Base-by-base conservation (phyloP, 35 echinoderm and acorn worm genomes). In the Heliocidaris tuberculata region DNA sequence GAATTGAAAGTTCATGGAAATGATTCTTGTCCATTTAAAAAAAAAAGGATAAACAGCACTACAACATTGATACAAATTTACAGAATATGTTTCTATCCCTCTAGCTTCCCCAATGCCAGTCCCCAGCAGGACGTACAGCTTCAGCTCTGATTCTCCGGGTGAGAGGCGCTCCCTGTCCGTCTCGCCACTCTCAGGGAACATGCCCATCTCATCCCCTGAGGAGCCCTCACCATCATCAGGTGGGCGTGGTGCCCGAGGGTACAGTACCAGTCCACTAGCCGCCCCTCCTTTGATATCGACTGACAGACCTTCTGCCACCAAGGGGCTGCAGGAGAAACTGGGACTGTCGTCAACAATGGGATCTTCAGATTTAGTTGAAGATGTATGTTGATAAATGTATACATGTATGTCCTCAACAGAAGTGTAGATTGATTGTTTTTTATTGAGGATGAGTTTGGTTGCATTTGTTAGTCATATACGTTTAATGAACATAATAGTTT, bases 141-240 rank as follows among this genome's bases (percentile, higher is more conserved):
- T 94, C 65, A 93, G 93, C 59, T 97, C 98, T 30, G 96, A 97
- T 49, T 99, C 98, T 9, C 98, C 98, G 1, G 96, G 95, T 13
- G 95, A 96, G 85, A 56, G 85, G 59, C 88, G 95, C 5, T 95
- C 96, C 92, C 93, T 97, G 85, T 98, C 96, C 8, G 95, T 99
- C 13, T 97, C 97, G 9, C 97, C 97, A 6, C 95, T 96, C 32
- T 96, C 97, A 24, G 97, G 96, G 6, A 86, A 94, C 54, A 95
- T 99, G 94, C 98, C 98, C 48, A 97, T 99, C 31, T 99, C 98
- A 16, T 99, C 98, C 27, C 98, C 98, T 52, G 98, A 99, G 85
- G 98, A 99, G 60, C 85, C 94, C 56, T 85, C 93, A 90, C 50
- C 95, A 92, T 27, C 95, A 94, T 42, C 48, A 29, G 52, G 47